Percentiles rank a stretch among this genome's conserved stretches.
Evolutionary conservation across 2,113 vertebrate genomes (phyloP).

Genomic region (Perca schrenkii): DNA sequence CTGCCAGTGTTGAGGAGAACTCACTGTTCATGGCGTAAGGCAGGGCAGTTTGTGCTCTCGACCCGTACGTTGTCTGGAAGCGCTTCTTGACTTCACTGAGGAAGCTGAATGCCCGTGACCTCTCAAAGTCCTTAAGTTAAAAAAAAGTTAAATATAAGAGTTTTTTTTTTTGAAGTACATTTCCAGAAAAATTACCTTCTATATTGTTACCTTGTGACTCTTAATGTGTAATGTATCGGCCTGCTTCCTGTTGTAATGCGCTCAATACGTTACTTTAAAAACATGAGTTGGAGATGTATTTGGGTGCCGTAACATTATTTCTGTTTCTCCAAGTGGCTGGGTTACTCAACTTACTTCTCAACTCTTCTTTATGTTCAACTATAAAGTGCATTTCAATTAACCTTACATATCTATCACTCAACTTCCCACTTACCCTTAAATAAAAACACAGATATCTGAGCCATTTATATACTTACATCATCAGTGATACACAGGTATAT

Average conservation of each 20-base stretch:
- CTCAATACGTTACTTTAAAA: neutral
- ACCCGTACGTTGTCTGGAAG: slow-evolving; percentile 98
- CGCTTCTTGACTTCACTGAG: slow-evolving; percentile 96
- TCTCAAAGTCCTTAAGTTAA: slow-evolving; percentile 91
- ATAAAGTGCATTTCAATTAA: neutral
- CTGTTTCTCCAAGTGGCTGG: neutral
- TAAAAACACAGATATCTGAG: slow-evolving; percentile 4
- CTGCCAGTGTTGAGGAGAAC: slow-evolving; percentile 94
- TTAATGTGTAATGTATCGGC: neutral
- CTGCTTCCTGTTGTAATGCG: neutral
- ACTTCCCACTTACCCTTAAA: neutral
- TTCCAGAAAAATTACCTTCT: neutral
- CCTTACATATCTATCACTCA: neutral
- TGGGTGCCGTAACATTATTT: neutral
- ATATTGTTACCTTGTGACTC: neutral
- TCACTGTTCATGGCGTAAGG: slow-evolving; percentile 99
- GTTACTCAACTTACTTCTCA: neutral
- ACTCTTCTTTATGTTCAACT: neutral
- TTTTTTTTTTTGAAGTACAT: neutral
- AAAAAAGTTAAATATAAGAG: neutral
- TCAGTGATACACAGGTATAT: slow-evolving; percentile 99
- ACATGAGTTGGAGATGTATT: neutral
- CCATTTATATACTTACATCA: slow-evolving; percentile 89
- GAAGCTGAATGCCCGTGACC: slow-evolving; percentile 96
- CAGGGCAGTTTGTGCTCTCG: slow-evolving; percentile 95